A percentile compares a stretch with the other conserved stretches of the same genome.
Conservation (phyloP, 64 coral and sea anemone genomes). For the Orbicella faveolata region DNA sequence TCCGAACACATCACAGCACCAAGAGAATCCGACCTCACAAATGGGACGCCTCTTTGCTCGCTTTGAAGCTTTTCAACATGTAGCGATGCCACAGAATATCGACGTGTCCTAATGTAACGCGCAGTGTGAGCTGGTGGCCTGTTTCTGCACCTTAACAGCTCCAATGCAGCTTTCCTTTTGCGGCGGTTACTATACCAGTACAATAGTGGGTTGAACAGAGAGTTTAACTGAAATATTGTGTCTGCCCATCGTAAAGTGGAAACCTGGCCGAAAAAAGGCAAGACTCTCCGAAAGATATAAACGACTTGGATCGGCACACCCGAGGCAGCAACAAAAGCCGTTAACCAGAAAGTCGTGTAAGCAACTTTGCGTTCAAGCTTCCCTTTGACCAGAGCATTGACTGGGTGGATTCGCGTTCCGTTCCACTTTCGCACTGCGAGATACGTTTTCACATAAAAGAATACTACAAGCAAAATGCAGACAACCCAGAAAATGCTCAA, state of each 20-base stretch:
- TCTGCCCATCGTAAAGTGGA: background rate
- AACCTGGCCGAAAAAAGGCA: background rate
- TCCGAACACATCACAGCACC: too few species aligned
- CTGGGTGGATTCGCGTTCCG: background rate
- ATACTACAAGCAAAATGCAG: background rate
- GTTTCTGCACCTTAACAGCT: background rate
- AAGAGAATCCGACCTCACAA: too few species aligned
- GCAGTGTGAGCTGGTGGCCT: background rate
- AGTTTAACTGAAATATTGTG: background rate
- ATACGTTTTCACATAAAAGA: background rate
- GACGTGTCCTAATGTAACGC: background rate
- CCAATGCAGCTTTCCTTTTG: background rate
- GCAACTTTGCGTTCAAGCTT: background rate
- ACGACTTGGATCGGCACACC: background rate
- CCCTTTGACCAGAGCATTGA: background rate
- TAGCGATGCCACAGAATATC: background rate
- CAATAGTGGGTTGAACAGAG: background rate
- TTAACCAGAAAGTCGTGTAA: background rate
- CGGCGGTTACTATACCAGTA: background rate
- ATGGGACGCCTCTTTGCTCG: too few species aligned
- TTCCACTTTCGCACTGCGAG: background rate
- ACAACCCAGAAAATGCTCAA: background rate
- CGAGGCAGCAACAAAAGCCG: background rate
- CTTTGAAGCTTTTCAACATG: background rate
- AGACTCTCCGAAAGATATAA: background rate